Evolutionary conservation across 2,797 vertebrate species (phyloP).

Genomic region (Amniataba percoides): DNA sequence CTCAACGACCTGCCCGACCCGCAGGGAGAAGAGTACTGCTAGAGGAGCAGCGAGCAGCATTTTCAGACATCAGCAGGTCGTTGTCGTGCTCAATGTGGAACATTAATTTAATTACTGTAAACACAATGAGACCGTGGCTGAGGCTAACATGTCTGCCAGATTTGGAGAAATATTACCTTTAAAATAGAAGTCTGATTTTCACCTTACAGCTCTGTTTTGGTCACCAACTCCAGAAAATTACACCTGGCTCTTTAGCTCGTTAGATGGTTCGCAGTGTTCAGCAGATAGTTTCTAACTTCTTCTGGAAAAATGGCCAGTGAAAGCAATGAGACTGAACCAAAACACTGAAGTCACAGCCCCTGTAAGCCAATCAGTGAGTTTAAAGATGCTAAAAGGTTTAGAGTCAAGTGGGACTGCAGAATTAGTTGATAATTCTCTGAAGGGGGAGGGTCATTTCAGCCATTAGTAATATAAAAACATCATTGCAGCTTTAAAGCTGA

Average conservation of each 20-base stretch:
- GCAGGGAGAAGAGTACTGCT: constrained; percentile 84
- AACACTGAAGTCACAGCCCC: neutral
- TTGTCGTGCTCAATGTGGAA: neutral
- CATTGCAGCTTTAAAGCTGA: neutral
- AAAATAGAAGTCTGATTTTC: neutral
- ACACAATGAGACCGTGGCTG: constrained; percentile 17
- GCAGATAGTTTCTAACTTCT: neutral
- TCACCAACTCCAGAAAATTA: neutral
- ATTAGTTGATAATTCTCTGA: neutral
- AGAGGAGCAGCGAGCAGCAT: constrained; percentile 49
- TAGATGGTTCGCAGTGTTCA: neutral
- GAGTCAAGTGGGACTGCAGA: neutral
- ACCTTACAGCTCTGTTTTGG: neutral
- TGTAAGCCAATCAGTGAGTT: neutral
- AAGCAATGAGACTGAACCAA: neutral
- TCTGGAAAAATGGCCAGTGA: neutral
- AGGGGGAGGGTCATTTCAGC: neutral
- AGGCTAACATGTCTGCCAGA: neutral
- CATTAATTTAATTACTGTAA: constrained; percentile 31
- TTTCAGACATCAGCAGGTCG: constrained; percentile 15
- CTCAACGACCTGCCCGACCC: constrained; percentile 78
- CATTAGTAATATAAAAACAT: neutral
- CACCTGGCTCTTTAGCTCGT: neutral
- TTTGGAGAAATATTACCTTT: neutral
- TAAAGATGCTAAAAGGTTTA: no score